phyloP scores from a whole-genome alignment of 64 coral and sea anemone species.

The Pocillopora verrucosa region DNA sequence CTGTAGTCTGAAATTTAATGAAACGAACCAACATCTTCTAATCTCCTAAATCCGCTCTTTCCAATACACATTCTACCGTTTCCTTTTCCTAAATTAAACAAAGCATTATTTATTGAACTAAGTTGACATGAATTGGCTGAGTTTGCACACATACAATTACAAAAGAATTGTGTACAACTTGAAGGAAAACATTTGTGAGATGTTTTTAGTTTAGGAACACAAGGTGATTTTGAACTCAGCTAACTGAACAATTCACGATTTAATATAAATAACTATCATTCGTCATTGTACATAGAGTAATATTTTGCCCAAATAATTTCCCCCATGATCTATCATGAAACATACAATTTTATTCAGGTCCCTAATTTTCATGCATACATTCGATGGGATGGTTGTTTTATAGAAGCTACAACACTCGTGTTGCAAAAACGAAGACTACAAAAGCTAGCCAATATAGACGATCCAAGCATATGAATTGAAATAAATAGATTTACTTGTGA shows the following conservation, averaged over 20 bases:
- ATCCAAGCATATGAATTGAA: neutral
- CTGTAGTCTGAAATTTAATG: too few relatives aligned
- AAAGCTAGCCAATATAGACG: neutral
- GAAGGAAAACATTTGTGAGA: neutral
- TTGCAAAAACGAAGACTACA: neutral
- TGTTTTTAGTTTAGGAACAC: neutral
- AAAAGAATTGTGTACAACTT: neutral
- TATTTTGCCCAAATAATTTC: too few relatives aligned
- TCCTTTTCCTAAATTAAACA: neutral
- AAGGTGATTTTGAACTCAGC: too few relatives aligned
- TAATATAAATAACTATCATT: too few relatives aligned
- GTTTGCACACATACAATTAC: neutral
- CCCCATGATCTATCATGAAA: too few relatives aligned
- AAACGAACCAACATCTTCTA: too few relatives aligned
- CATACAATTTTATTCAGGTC: neutral
- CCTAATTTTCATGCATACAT: neutral
- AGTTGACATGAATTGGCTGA: neutral
- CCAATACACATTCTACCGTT: neutral
- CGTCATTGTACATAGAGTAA: too few relatives aligned
- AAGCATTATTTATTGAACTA: neutral
- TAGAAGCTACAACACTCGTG: neutral
- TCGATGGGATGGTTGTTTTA: neutral
- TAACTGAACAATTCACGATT: too few relatives aligned
- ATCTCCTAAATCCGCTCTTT: neutral
- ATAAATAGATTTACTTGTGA: neutral